A percentile compares a stretch with the other conserved stretches of the same genome.
phyloP scores from a whole-genome alignment of 2,888 invertebrate species.

The Aphodius sticticus region DNA sequence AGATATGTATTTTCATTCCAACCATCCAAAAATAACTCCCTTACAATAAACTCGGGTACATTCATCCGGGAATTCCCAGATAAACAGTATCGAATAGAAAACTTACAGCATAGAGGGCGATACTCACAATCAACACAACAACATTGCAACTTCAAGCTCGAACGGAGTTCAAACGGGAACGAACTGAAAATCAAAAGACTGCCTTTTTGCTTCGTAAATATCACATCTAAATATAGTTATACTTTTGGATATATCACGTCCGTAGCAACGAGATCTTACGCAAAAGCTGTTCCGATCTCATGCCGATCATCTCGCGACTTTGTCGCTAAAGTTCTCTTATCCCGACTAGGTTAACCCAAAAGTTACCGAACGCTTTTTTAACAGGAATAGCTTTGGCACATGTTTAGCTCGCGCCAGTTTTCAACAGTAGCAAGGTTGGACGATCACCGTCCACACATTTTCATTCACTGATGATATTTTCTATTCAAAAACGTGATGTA shows the following conservation, averaged over 20 bases:
- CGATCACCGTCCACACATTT: neutral
- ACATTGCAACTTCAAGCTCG: no score
- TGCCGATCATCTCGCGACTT: neutral
- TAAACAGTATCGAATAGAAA: no score
- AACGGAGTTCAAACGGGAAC: no score
- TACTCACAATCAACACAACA: no score
- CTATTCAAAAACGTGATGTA: neutral
- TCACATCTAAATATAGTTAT: slow-evolving; percentile 20
- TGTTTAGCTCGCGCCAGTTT: neutral
- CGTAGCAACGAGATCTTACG: slow-evolving; percentile 8
- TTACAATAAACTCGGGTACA: neutral
- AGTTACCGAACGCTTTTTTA: neutral
- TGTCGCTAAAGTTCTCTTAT: slow-evolving; percentile 1
- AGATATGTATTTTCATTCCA: neutral
- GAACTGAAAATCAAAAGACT: neutral
- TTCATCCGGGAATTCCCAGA: no score
- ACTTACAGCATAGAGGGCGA: no score
- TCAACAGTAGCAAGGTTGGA: slow-evolving; percentile 15
- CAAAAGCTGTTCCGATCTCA: neutral
- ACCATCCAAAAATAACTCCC: slow-evolving; percentile 7
- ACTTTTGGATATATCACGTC: neutral
- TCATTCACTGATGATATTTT: neutral
- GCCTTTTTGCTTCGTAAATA: slow-evolving; percentile 17
- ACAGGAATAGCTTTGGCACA: slow-evolving; percentile 21
- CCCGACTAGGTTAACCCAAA: slow-evolving; percentile 9